A percentile compares a stretch with the other conserved stretches of the same genome.
phyloP scores from a whole-genome alignment of 2,888 invertebrate genomes.

The Osmoderma eremita region DNA sequence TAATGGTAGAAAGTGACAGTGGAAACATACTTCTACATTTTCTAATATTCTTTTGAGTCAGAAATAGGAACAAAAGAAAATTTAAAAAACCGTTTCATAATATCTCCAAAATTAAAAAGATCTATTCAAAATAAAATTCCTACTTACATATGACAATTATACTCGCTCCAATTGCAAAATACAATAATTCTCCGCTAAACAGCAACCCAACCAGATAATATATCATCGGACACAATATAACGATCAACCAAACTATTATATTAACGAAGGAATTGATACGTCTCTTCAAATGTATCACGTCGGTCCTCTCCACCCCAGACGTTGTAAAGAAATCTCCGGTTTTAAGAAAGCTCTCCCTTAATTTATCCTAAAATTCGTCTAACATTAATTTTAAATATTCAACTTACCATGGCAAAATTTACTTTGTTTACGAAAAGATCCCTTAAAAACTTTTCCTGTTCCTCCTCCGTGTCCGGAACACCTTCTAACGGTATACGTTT shows the following conservation, averaged over 20 bases:
- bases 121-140: conserved; percentile 36
- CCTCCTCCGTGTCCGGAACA: conserved; percentile 79
- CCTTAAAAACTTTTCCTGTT: conserved; percentile 83
- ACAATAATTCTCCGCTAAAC: conserved; percentile 77
- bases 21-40: too few species aligned
- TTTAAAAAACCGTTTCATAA: too few species aligned
- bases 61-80: too few species aligned
- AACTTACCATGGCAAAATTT: too few species aligned
- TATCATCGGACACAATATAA: conserved; percentile 77
- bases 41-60: too few species aligned
- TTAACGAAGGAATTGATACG: conserved; percentile 77
- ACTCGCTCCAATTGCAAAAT: conserved; percentile 75
- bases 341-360: conserved; percentile 77
- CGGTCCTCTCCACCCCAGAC: conserved; percentile 75
- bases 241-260: conserved; percentile 74
- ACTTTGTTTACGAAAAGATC: conserved; percentile 85
- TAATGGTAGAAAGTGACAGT: too few species aligned
- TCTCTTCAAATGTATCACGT: conserved; percentile 68
- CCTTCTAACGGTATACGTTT: conserved; percentile 83
- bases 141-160: conserved; percentile 83
- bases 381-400: too few species aligned
- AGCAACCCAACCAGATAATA: conserved; percentile 74
- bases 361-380: conserved; percentile 69
- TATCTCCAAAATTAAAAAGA: neutral
- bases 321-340: conserved; percentile 84